Percentiles rank a stretch among this genome's conserved stretches.
phyloP scores from a whole-genome alignment of 2,888 invertebrate genomes.

The Trimorus sp. region DNA sequence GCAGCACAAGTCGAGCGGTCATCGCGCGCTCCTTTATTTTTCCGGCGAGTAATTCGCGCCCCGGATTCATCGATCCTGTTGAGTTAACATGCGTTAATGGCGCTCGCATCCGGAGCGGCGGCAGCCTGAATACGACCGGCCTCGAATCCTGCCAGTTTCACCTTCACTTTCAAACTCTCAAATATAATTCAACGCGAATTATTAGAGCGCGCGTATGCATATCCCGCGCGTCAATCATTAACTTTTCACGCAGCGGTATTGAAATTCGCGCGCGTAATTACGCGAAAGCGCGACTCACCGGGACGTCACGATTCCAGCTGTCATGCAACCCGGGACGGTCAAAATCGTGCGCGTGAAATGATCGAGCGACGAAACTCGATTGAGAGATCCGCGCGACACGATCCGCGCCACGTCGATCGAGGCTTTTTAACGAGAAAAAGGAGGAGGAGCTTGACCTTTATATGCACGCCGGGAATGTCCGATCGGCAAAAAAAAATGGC shows the following conservation, averaged over 20 bases:
- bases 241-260: slow-evolving; percentile 41
- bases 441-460: not conserved
- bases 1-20: slow-evolving; percentile 2
- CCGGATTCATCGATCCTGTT: slow-evolving; percentile 54
- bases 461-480: not conserved
- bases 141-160: slow-evolving; percentile 60
- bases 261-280: slow-evolving; percentile 33
- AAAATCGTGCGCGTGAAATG: not conserved
- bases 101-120: slow-evolving; percentile 56
- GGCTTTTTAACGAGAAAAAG: no score
- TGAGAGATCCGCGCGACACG: not conserved
- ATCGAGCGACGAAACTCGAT: not conserved
- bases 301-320: slow-evolving; percentile 4
- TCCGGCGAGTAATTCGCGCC: slow-evolving; percentile 26
- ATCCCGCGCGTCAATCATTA: slow-evolving; percentile 48
- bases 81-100: slow-evolving; percentile 59
- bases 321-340: no score
- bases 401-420: no score
- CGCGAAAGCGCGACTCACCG: slow-evolving; percentile 17
- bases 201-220: slow-evolving; percentile 57
- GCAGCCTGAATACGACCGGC: slow-evolving; percentile 51
- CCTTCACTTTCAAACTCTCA: slow-evolving; percentile 65
- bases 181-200: slow-evolving; percentile 57
- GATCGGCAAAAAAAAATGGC: slow-evolving; percentile 43
- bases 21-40: slow-evolving; percentile 31